phyloP scores from a whole-genome alignment of 2,113 vertebrate genomes.

The Cynopterus brachyotis region DNA sequence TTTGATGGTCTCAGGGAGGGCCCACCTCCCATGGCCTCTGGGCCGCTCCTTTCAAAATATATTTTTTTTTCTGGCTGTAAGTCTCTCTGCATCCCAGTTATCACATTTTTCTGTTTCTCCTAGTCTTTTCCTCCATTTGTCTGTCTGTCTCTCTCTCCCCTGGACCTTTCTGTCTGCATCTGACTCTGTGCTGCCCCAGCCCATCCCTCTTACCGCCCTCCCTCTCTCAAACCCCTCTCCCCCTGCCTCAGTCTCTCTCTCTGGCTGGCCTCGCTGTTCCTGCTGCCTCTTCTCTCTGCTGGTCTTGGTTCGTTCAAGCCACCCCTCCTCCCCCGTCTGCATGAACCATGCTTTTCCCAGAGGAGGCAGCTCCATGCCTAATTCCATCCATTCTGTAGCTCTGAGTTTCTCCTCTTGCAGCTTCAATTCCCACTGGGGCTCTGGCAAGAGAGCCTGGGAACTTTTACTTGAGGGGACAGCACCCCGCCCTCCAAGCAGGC shows the following conservation, averaged over 20 bases:
- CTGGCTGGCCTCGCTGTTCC: neutral
- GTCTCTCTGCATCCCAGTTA: neutral
- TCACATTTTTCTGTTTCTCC: neutral
- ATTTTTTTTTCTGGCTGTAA: neutral
- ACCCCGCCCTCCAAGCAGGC: neutral
- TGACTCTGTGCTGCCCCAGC: neutral
- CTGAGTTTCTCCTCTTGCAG: neutral
- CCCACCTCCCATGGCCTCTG: neutral
- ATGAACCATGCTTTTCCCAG: neutral
- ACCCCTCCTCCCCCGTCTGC: neutral
- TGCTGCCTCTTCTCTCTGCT: neutral
- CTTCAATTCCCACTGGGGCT: slow-evolving; percentile 3
- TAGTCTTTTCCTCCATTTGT: neutral
- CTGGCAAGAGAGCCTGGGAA: neutral
- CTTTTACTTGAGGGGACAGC: slow-evolving; percentile 15
- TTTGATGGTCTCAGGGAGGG: neutral
- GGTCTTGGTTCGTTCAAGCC: neutral
- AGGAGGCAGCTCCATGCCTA: neutral
- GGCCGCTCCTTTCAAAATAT: too few relatives aligned
- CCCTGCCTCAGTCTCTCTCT: neutral
- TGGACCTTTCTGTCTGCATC: neutral
- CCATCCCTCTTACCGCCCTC: neutral
- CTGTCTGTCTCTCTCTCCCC: neutral
- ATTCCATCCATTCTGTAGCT: neutral
- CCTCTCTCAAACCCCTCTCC: neutral